Evolutionary conservation across 2,113 vertebrate genomes (phyloP), one percentile per base, ranked within the genome.

Genomic region (Pipra filicauda): DNA sequence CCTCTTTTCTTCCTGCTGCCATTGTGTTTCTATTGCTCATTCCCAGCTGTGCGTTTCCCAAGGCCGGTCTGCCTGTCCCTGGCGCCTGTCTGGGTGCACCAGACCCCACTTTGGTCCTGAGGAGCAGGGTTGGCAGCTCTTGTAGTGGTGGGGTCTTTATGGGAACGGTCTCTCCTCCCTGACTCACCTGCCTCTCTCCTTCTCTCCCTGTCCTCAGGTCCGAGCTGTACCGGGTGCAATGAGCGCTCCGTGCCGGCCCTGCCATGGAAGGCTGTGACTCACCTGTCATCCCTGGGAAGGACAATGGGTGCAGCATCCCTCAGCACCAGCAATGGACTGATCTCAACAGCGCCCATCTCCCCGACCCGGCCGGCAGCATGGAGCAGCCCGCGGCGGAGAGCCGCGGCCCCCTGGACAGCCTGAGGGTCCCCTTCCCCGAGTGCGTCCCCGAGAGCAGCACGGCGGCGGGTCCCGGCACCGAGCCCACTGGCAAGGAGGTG

Each of bases 231-330:
- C 98, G 98, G 99, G 99, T 99, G 99, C 99, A 97, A 99, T 99
- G 99, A 99, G 98, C 97, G 98, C 99, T 99, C 99, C 99, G 98
- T 98, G 98, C 99, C 98, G 98, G 98, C 99, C 98, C 99, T 98
- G 98, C 98, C 99, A 99, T 99, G 99, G 99, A 99, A 99, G 99
- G 99, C 99, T 99, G 99, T 99, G 99, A 99, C 99, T 99, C 99
- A 98, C 98, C 99, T 93, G 98, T 99, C 98, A 98, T 99, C 98
- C 98, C 99, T 98, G 99, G 99, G 98, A 99, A 99, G 99, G 99
- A 99, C 98, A 99, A 99, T 99, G 99, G 99, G 98, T 99, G 99
- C 95, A 97, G 98, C 97, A 98, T 98, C 98, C 96, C 98, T 98
- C 98, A 98, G 98, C 99, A 99, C 98, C 98, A 99, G 98, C 99